These are phyloP conservation scores for Borostomias antarcticus DNA, from an alignment of 2,797 vertebrate genomes.

Conservation along the genomic window DNA sequence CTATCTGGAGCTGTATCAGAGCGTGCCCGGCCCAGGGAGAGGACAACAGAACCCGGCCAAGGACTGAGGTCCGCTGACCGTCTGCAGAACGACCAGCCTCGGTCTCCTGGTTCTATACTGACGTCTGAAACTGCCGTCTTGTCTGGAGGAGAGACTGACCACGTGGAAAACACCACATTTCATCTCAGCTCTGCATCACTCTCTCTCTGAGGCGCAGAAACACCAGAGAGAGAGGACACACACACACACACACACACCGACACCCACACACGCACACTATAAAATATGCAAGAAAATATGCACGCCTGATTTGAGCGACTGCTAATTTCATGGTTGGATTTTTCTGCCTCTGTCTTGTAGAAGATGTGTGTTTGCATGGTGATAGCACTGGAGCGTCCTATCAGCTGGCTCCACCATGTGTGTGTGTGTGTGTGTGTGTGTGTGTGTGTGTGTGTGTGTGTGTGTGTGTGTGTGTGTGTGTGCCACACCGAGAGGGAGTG, in stretches of 20 bases:
- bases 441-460: slow-evolving; percentile 9
- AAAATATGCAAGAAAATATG: slow-evolving; percentile 25
- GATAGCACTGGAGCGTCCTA: neutral
- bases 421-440: slow-evolving; percentile 1
- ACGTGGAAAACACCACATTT: no score
- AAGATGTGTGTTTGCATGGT: slow-evolving; percentile 17
- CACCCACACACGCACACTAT: slow-evolving; percentile 22
- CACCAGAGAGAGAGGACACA: no score
- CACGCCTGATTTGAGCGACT: slow-evolving; percentile 40
- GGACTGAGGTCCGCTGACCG: no score
- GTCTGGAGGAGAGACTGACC: no score
- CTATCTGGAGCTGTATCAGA: no score
- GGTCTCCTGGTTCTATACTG: no score
- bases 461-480: slow-evolving; percentile 2
- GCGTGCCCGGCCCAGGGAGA: no score
- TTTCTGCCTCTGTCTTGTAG: slow-evolving; percentile 32
- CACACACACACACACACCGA: neutral
- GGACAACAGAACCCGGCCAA: no score
- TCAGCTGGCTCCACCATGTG: neutral
- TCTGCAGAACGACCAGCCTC: no score
- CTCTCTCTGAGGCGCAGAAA: no score
- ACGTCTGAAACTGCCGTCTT: no score
- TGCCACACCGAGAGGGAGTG: slow-evolving; percentile 50
- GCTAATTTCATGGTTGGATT: slow-evolving; percentile 52
- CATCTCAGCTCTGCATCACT: no score